Base-by-base conservation (phyloP, 1,140 invertebrate genomes). In the Mycetomoellerius zeteki region DNA sequence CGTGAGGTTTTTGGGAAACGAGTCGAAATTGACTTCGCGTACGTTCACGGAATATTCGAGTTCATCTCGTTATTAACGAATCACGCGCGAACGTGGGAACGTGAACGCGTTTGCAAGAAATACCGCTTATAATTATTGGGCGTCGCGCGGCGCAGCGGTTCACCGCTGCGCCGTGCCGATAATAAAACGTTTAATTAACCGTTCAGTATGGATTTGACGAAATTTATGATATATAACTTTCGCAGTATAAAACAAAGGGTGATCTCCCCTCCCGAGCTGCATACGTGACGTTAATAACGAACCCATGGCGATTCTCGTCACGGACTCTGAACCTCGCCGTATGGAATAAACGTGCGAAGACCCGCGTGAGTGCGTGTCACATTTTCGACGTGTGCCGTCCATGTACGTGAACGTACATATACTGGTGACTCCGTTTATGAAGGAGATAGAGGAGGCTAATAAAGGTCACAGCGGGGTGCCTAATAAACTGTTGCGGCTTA, bases 401-500 rank as follows among this genome's bases (percentile, higher is more conserved):
- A 30, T 73, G 52, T 54, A 27, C 62, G 64, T 58, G 24, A 30
- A 27, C 24, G 24, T 64, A 33, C 30, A 19, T 71, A 30, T 10
- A 84, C 73, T 50, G 21, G 69, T 76, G 86, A 47, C 75, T 65
- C 12, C 64, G 71, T 89, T 91, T 90, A 91, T 90, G 87, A 91
- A 87, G 69, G 87, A 82, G 85, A 87, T 86, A 86, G 62, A 76
- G 85, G 75, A 84, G 88, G 81, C 92, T 93, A 93, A 94, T 94
- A 94, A 94, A 94, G 92, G 91, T 85, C 91, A 62, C 93, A 90
- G 91, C 86, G 85, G 88, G 93, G 33, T 84, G 88, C 86, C 92
- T 94, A 93, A 93, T 93, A 94, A 93, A 93, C 92, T 89, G 67
- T 27, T 87, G 76, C 27, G 58, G 89, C 89, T 91, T 92, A 89